These are phyloP conservation scores for Myotis brandtii DNA, from an alignment of 2,113 vertebrate species.

Conservation along the genomic window DNA sequence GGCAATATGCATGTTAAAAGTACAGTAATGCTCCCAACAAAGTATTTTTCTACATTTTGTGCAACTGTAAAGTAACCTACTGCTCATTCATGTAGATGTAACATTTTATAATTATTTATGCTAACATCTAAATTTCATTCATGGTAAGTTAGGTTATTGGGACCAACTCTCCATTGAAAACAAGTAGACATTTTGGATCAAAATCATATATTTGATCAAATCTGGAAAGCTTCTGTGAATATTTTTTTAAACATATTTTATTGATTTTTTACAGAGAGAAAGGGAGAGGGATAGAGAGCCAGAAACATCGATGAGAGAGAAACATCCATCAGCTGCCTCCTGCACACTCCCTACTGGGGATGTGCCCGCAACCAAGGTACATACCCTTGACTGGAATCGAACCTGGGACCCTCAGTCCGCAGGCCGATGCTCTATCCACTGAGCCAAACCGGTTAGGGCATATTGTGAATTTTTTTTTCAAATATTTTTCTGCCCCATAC, in stretches of 20 bases:
- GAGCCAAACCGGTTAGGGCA: too few relatives aligned
- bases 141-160: background rate
- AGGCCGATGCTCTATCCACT: too few relatives aligned
- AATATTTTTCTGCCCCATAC: background rate
- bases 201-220: slow-evolving; percentile 1
- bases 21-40: background rate
- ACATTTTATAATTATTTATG: background rate
- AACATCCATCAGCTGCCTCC: too few relatives aligned
- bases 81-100: background rate
- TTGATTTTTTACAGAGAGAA: too few relatives aligned
- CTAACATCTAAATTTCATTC: slow-evolving; percentile 41
- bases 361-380: too few relatives aligned
- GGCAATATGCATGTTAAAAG: background rate
- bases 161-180: background rate
- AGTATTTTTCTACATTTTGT: background rate
- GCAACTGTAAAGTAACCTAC: slow-evolving; percentile 10
- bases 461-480: too few relatives aligned
- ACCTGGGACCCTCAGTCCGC: too few relatives aligned
- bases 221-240: background rate
- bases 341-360: too few relatives aligned
- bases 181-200: background rate
- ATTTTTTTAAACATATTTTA: slow-evolving; percentile 6
- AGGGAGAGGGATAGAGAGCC: too few relatives aligned
- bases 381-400: too few relatives aligned
- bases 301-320: too few relatives aligned